Percentiles rank a stretch among this genome's conserved stretches.
These are phyloP conservation scores for Tetragnatha versicolor DNA, from an alignment of 1,140 invertebrate species.

Conservation along the genomic window DNA sequence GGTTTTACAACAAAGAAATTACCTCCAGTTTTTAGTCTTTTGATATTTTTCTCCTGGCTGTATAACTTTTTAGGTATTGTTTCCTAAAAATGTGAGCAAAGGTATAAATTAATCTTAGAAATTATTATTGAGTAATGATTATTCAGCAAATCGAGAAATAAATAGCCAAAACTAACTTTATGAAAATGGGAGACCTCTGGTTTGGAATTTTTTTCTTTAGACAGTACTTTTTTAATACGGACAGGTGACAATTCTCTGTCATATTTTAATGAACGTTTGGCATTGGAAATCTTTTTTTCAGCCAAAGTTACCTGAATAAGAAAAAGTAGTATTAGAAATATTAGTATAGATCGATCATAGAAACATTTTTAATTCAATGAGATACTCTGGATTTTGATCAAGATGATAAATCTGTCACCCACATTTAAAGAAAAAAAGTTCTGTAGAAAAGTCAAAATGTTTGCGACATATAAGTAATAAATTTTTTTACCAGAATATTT, in stretches of 20 bases:
- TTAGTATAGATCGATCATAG: background rate
- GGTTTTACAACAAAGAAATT: background rate
- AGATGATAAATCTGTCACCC: background rate
- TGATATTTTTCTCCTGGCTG: background rate
- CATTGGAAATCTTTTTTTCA: slow-evolving; percentile 16
- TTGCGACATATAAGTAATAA: background rate
- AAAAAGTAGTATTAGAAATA: background rate
- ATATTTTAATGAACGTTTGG: background rate
- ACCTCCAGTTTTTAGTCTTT: background rate
- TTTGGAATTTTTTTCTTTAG: background rate
- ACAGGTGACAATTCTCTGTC: background rate
- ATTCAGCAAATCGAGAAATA: background rate
- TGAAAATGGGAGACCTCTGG: background rate
- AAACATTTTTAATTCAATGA: background rate
- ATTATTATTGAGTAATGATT: background rate
- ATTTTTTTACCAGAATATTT: background rate
- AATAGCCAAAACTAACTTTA: background rate
- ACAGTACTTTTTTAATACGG: background rate
- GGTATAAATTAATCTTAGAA: background rate
- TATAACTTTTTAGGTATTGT: background rate
- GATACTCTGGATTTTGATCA: background rate
- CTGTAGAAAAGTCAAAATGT: background rate
- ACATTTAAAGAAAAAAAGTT: background rate
- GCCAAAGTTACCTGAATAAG: slow-evolving; percentile 17
- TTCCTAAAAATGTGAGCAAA: background rate